Conservation (phyloP, 2,113 vertebrate genomes). For the Clarias magur region DNA sequence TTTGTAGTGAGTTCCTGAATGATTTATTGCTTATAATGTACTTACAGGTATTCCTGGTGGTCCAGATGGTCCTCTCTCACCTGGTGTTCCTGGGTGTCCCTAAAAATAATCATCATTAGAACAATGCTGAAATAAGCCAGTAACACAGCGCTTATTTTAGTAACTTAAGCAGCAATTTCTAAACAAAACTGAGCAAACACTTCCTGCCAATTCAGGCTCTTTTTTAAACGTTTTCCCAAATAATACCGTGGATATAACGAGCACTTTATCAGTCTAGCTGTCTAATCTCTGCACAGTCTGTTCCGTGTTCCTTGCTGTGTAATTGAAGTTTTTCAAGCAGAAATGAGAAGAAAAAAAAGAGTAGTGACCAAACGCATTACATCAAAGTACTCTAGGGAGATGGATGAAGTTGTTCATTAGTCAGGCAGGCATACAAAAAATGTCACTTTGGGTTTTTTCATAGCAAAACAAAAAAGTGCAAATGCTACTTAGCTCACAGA, state of each 20-base stretch:
- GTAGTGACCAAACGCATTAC: conserved; percentile 10
- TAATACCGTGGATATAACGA: background rate
- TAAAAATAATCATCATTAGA: conserved; percentile 59
- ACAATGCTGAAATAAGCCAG: conserved; percentile 16
- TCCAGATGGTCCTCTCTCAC: conserved; percentile 79
- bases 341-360: background rate
- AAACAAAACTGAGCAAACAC: background rate
- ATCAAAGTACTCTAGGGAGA: conserved; percentile 1
- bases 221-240: background rate
- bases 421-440: background rate
- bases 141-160: conserved; percentile 22
- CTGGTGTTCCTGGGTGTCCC: conserved; percentile 90
- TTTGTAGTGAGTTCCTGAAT: background rate
- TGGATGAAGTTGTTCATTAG: background rate
- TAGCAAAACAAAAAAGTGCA: background rate
- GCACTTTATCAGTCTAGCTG: conserved; percentile 1
- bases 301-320: background rate
- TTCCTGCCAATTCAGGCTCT: background rate
- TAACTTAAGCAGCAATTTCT: background rate
- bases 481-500: background rate
- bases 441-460: background rate
- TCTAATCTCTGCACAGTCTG: background rate
- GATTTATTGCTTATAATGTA: conserved; percentile 32
- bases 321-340: conserved; percentile 23
- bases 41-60: conserved; percentile 85